These are phyloP conservation scores for Plecturocebus donacophilus DNA, from an alignment of 2,113 vertebrate species.

Conservation along the genomic window DNA sequence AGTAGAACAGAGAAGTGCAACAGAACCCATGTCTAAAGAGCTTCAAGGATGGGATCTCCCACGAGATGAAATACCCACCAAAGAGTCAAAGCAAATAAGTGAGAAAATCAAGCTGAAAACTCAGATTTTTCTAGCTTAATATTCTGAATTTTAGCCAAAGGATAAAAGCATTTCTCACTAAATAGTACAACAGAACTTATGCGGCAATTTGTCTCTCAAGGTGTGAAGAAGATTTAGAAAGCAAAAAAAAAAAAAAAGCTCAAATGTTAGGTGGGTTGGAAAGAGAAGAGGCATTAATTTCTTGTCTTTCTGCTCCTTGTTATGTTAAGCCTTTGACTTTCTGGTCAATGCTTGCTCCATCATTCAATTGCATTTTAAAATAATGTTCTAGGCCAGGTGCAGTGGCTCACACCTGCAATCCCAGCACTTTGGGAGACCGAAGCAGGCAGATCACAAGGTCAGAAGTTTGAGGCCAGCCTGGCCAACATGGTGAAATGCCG, in stretches of 20 bases:
- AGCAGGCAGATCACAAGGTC: accelerated
- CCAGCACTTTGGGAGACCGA: too few species aligned
- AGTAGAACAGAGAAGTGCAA: neutral
- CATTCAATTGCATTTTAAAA: neutral
- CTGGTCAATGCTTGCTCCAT: neutral
- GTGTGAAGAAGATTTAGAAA: neutral
- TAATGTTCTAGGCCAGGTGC: neutral
- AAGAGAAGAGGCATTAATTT: neutral
- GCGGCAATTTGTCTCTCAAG: neutral
- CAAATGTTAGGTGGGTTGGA: neutral
- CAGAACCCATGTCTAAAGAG: neutral
- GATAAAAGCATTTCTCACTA: neutral
- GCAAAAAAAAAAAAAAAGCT: neutral
- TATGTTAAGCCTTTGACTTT: neutral
- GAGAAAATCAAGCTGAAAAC: neutral
- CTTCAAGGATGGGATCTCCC: neutral
- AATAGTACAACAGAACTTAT: neutral
- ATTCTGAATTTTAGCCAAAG: neutral
- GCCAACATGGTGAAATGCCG: too few species aligned
- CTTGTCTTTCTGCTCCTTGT: neutral
- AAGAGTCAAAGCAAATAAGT: neutral
- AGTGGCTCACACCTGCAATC: too few species aligned
- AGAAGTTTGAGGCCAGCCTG: too few species aligned
- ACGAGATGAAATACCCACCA: neutral
- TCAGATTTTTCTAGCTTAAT: neutral